Percentiles rank a stretch among this genome's conserved stretches.
These are phyloP conservation scores for Drosophila nasuta DNA, from an alignment of 1,140 invertebrate species.

Conservation along the genomic window DNA sequence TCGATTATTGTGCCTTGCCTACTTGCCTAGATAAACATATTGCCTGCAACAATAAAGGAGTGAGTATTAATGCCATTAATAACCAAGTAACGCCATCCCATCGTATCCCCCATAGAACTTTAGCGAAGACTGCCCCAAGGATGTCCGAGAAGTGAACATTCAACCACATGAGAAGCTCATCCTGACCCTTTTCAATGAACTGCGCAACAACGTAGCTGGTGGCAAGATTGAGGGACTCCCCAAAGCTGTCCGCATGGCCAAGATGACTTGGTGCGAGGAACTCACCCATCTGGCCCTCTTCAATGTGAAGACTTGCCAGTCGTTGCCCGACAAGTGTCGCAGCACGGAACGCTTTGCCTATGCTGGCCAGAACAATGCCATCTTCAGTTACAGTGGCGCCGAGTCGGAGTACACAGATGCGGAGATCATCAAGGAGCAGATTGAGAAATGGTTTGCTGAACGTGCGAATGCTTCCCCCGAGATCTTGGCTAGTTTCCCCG, in stretches of 20 bases:
- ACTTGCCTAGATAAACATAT: conserved; percentile 71
- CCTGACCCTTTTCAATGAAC: conserved; percentile 58
- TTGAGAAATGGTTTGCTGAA: conserved; percentile 69
- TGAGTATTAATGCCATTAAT: conserved; percentile 26
- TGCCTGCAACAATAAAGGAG: conserved; percentile 74
- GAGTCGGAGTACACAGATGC: conserved; percentile 66
- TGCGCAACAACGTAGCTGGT: conserved; percentile 67
- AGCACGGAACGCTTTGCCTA: conserved; percentile 73
- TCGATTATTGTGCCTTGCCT: conserved; percentile 70
- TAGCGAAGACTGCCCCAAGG: conserved; percentile 57
- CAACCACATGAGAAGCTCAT: conserved; percentile 59
- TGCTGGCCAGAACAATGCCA: conserved; percentile 72
- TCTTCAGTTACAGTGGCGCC: conserved; percentile 63
- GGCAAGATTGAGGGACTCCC: conserved; percentile 53
- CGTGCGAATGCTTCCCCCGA: conserved; percentile 55
- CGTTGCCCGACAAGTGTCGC: conserved; percentile 70
- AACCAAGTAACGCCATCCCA: background rate
- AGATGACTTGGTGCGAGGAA: conserved; percentile 74
- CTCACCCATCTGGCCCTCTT: conserved; percentile 52
- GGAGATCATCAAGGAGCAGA: conserved; percentile 68
- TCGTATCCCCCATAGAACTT: conserved; percentile 33
- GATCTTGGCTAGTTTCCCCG: conserved; percentile 61
- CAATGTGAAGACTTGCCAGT: conserved; percentile 64
- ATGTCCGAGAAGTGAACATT: conserved; percentile 52
- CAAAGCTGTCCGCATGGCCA: conserved; percentile 65